A percentile compares a stretch with the other conserved stretches of the same genome.
Evolutionary conservation across 2,888 invertebrate genomes (phyloP).

Genomic region (Clunio marinus): DNA sequence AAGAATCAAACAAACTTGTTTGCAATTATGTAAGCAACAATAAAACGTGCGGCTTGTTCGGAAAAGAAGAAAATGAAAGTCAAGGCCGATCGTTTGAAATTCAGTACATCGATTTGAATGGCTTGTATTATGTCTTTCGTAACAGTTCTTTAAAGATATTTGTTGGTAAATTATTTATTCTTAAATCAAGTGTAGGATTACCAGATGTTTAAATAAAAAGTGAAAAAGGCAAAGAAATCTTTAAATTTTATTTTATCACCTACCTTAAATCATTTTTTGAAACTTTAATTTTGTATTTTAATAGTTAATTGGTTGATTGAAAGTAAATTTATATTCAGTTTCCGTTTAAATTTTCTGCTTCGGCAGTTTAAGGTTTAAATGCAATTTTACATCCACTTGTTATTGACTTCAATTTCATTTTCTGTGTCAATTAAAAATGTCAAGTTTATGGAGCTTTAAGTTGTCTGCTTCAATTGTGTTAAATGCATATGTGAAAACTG

Average conservation of each 20-base stretch:
- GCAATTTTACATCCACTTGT: no score
- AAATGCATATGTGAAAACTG: no score
- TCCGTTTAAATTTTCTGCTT: not conserved
- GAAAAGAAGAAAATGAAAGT: conserved; percentile 34
- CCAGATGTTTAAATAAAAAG: no score
- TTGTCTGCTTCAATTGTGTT: no score
- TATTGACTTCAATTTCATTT: conserved; percentile 23
- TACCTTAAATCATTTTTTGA: no score
- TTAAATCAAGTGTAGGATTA: no score
- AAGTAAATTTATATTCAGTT: not conserved
- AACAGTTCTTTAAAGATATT: not conserved
- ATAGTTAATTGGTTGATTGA: no score
- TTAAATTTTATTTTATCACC: no score
- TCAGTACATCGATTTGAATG: not conserved
- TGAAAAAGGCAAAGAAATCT: no score
- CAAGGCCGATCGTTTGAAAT: conserved; percentile 18
- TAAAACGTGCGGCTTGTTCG: not conserved
- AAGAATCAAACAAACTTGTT: not conserved
- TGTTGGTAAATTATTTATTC: not conserved
- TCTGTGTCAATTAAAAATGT: conserved; percentile 28
- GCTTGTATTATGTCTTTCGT: no score
- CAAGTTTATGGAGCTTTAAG: conserved; percentile 15
- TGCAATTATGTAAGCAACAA: not conserved
- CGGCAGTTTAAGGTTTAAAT: no score
- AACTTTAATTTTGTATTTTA: no score